Evolutionary conservation across 2,888 invertebrate genomes (phyloP).

Genomic region (Troides aeacus): DNA sequence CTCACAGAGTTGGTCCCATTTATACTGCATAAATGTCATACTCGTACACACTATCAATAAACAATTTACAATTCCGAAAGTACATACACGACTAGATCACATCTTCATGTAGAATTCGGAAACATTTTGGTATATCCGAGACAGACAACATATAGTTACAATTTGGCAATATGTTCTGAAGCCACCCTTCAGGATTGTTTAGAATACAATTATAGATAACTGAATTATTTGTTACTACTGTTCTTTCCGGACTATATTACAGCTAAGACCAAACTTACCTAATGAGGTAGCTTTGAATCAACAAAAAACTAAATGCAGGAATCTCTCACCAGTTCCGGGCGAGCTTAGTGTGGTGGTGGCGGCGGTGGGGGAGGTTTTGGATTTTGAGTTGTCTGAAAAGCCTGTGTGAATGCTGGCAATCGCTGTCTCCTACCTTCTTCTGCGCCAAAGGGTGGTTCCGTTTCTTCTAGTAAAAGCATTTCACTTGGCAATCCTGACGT

Average conservation of each 20-base stretch:
- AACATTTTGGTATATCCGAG: conserved; percentile 76
- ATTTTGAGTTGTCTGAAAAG: conserved; percentile 68
- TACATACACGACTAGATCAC: conserved; percentile 80
- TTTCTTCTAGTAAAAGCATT: conserved; percentile 56
- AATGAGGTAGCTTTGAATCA: conserved; percentile 74
- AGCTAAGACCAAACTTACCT: conserved; percentile 74
- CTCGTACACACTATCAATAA: conserved; percentile 73
- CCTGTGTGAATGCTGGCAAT: conserved; percentile 74
- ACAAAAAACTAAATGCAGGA: conserved; percentile 70
- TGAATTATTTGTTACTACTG: conserved; percentile 56
- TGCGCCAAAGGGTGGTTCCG: conserved; percentile 44
- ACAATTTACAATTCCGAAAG: conserved; percentile 78
- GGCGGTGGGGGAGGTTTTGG: conserved; percentile 74
- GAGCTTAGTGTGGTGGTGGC: conserved; percentile 68
- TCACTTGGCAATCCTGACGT: conserved; percentile 66
- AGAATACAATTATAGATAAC: conserved; percentile 54
- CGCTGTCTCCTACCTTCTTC: conserved; percentile 60
- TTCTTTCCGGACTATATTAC: conserved; percentile 65
- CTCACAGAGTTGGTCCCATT: conserved; percentile 77
- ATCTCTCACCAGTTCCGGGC: conserved; percentile 40
- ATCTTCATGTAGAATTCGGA: conserved; percentile 80
- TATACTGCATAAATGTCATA: conserved; percentile 67
- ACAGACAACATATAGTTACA: conserved; percentile 63
- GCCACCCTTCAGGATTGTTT: conserved; percentile 48
- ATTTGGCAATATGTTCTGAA: conserved; percentile 68